phyloP scores from a whole-genome alignment of 35 echinoderm and acorn worm species.

The Ophiothrix spiculata region DNA sequence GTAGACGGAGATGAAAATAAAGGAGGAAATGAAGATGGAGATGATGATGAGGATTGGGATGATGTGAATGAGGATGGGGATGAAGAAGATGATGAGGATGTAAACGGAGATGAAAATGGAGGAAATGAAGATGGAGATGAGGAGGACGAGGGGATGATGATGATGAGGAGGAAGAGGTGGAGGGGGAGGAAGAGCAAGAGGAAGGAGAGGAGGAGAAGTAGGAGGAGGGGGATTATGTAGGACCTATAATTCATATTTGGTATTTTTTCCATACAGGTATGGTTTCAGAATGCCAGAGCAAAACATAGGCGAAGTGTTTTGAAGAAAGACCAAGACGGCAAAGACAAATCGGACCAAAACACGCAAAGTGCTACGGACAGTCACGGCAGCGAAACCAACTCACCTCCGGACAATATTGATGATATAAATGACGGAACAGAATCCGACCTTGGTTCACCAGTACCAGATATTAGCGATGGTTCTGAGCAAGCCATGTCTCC shows the following conservation, averaged over 20 bases:
- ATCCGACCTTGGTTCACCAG: neutral
- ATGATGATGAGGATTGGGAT: too few relatives aligned
- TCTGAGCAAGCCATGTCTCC: conserved; percentile 17
- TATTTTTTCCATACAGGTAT: too few relatives aligned
- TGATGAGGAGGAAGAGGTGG: neutral
- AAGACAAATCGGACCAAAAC: conserved; percentile 13
- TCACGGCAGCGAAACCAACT: conserved; percentile 23
- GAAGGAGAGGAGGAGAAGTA: neutral
- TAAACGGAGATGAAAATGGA: neutral
- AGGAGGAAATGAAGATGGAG: too few relatives aligned
- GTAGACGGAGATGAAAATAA: too few relatives aligned
- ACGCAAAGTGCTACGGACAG: conserved; percentile 8
- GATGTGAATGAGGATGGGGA: neutral
- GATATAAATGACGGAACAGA: conserved; percentile 27
- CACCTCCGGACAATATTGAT: conserved; percentile 43
- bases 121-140: neutral
- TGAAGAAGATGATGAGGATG: neutral
- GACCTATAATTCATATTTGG: too few relatives aligned
- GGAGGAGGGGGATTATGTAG: neutral
- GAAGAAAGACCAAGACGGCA: conserved; percentile 74
- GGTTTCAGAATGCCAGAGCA: conserved; percentile 98
- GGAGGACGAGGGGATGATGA: neutral
- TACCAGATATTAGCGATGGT: conserved; percentile 7
- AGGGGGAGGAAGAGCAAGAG: neutral
- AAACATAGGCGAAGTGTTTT: conserved; percentile 83